Conservation (phyloP, 2,113 vertebrate genomes). For the Strix aluco region DNA sequence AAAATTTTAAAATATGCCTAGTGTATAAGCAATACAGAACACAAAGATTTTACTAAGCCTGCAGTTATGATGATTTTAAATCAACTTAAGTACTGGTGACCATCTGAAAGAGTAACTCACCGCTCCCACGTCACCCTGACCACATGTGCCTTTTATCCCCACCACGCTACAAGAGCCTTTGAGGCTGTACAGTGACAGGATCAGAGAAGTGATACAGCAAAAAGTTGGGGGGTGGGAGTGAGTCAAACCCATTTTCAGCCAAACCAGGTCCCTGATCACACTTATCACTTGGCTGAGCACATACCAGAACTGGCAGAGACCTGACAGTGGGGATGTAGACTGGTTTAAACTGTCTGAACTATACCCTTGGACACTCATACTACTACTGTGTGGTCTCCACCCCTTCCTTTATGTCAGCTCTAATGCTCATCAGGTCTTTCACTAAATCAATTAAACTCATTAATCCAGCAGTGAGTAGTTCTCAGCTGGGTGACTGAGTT, state of each 20-base stretch:
- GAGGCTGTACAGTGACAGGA: background rate
- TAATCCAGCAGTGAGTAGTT: background rate
- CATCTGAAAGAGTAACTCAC: background rate
- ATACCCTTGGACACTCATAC: background rate
- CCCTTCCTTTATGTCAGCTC: background rate
- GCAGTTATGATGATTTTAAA: background rate
- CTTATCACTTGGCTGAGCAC: background rate
- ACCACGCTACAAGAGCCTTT: accelerated
- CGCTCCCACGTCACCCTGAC: background rate
- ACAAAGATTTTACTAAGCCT: background rate
- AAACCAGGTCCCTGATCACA: background rate
- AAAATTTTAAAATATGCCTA: background rate
- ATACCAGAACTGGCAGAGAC: background rate
- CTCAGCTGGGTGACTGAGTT: background rate
- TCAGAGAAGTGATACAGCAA: background rate
- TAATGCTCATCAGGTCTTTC: background rate
- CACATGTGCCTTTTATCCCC: background rate
- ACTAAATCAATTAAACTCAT: background rate
- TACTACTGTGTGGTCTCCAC: background rate
- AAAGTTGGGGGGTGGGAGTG: accelerated
- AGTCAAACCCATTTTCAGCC: background rate
- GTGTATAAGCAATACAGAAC: background rate
- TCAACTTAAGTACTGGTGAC: background rate
- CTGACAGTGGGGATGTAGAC: accelerated
- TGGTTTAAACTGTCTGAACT: background rate